Evolutionary conservation across 2,797 vertebrate genomes (phyloP).

Genomic region (Rhinogobio ventralis): DNA sequence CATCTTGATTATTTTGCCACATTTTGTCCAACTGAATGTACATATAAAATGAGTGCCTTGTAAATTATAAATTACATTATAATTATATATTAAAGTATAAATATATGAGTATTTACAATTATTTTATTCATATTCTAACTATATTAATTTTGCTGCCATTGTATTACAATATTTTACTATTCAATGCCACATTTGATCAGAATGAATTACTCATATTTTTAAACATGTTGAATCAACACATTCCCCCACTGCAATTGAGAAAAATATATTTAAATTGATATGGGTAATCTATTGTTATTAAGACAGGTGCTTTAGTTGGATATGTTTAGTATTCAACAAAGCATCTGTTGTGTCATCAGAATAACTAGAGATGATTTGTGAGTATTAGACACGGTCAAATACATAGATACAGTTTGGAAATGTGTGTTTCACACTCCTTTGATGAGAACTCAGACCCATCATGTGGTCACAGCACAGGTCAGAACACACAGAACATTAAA

Average conservation of each 20-base stretch:
- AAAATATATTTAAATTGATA: not conserved
- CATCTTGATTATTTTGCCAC: no score
- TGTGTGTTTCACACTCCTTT: not conserved
- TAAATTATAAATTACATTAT: no score
- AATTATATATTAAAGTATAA: not conserved
- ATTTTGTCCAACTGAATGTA: no score
- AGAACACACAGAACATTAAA: slow-evolving; percentile 38
- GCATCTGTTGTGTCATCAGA: not conserved
- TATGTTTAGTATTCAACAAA: not conserved
- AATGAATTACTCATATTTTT: not conserved
- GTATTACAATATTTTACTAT: not conserved
- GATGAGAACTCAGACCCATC: slow-evolving; percentile 29
- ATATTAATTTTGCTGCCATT: not conserved
- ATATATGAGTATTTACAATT: no score
- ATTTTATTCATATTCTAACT: not conserved
- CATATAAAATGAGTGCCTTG: no score
- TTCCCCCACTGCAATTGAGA: not conserved
- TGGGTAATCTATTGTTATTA: not conserved
- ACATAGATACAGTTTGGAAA: not conserved
- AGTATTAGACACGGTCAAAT: not conserved
- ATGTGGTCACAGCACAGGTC: slow-evolving; percentile 37
- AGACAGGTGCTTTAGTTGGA: not conserved
- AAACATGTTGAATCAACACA: not conserved
- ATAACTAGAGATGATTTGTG: slow-evolving; percentile 23
- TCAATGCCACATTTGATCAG: not conserved